A percentile compares a stretch with the other conserved stretches of the same genome.
These are phyloP conservation scores for Pollimyrus isidori DNA, from an alignment of 2,113 vertebrate species.

Conservation along the genomic window DNA sequence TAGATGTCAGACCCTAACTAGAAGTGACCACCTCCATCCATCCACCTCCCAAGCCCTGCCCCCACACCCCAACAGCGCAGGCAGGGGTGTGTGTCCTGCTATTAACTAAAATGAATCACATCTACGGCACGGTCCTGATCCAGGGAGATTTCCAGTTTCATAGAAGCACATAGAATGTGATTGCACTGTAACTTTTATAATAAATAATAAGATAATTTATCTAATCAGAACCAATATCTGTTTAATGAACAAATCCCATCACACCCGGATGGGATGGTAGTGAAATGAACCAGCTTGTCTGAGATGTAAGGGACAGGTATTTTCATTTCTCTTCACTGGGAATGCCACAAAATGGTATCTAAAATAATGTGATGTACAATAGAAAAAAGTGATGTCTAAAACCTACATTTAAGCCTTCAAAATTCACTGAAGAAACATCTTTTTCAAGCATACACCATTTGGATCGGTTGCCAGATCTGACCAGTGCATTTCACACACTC, in stretches of 20 bases:
- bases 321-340: not conserved
- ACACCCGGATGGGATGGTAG: no score
- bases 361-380: not conserved
- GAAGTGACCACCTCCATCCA: not conserved
- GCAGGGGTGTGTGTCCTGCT: not conserved
- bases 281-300: not conserved
- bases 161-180: not conserved
- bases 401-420: not conserved
- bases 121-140: not conserved
- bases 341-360: not conserved
- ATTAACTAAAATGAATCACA: not conserved
- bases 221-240: not conserved
- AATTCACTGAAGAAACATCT: not conserved
- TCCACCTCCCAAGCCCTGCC: not conserved
- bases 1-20: not conserved
- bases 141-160: not conserved
- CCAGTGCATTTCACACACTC: not conserved
- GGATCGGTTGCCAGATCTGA: not conserved
- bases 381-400: not conserved
- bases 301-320: not conserved
- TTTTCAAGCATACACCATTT: not conserved
- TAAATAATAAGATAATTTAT: not conserved
- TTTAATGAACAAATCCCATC: not conserved
- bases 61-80: not conserved
- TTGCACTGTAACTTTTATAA: not conserved